Evolutionary conservation across 2,888 invertebrate species (phyloP).

Genomic region (Sesia bembeciformis): DNA sequence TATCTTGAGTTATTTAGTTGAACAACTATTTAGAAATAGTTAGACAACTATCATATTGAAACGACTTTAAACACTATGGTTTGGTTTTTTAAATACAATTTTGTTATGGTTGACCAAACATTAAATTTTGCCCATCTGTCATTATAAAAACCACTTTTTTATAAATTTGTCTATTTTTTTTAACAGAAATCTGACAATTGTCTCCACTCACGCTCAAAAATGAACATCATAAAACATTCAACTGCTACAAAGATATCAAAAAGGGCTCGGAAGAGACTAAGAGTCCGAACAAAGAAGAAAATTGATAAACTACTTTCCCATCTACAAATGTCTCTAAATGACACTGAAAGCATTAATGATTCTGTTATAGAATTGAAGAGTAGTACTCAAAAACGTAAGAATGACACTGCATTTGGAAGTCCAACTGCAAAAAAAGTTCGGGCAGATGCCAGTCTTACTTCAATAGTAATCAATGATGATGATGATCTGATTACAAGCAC

Average conservation of each 20-base stretch:
- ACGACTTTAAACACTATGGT: too few species aligned
- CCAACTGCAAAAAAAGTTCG: background rate
- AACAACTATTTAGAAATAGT: too few species aligned
- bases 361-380: background rate
- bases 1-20: too few species aligned
- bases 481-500: conserved; percentile 16
- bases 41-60: too few species aligned
- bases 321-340: background rate
- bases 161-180: background rate
- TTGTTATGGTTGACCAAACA: too few species aligned
- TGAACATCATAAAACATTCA: background rate
- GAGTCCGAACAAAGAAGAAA: background rate
- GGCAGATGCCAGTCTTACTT: background rate
- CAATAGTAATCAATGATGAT: conserved; percentile 28
- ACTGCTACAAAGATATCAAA: background rate
- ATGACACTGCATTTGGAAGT: background rate
- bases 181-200: background rate
- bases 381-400: background rate
- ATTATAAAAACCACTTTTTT: too few species aligned
- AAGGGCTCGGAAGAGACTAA: background rate
- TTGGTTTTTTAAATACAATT: too few species aligned
- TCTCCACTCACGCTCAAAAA: background rate
- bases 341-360: too few species aligned
- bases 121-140: too few species aligned
- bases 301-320: background rate